A percentile compares a stretch with the other conserved stretches of the same genome.
phyloP scores from a whole-genome alignment of 2,888 invertebrate genomes.

The Chrysotoxum bicinctum region DNA sequence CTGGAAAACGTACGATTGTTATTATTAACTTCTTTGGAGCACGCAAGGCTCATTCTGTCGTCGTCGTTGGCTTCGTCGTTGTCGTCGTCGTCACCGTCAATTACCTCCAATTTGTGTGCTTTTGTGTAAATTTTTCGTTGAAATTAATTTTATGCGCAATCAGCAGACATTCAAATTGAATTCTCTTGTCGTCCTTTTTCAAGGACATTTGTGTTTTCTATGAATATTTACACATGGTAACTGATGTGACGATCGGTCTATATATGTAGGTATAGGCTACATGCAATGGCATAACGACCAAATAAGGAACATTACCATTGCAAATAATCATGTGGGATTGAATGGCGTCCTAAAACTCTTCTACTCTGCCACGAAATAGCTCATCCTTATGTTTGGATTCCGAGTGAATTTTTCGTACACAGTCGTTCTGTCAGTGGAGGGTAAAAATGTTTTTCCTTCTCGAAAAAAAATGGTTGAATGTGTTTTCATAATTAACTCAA shows the following conservation, averaged over 20 bases:
- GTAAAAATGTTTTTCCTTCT: neutral
- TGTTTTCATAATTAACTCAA: conserved; percentile 9
- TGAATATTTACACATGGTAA: conserved; percentile 58
- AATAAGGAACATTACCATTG: conserved; percentile 45
- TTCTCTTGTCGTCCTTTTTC: conserved; percentile 47
- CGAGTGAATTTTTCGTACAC: neutral
- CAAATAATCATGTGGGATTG: conserved; percentile 29
- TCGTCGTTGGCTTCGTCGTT: neutral
- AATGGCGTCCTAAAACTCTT: neutral
- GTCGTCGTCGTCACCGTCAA: conserved; percentile 17
- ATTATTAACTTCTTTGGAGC: conserved; percentile 7
- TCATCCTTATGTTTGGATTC: neutral
- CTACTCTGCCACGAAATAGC: neutral
- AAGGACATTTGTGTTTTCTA: conserved; percentile 51
- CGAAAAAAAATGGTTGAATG: neutral
- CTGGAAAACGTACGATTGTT: neutral
- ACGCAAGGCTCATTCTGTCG: neutral
- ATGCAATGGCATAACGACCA: conserved; percentile 7
- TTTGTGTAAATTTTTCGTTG: conserved; percentile 58
- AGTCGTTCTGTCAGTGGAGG: neutral
- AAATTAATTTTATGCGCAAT: conserved; percentile 69
- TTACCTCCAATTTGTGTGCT: conserved; percentile 62
- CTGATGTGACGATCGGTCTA: too few relatives aligned
- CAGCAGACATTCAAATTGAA: conserved; percentile 68
- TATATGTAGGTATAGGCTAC: neutral